These are phyloP conservation scores for Ganaspis sp. DNA, from an alignment of 1,140 invertebrate genomes.

Conservation along the genomic window DNA sequence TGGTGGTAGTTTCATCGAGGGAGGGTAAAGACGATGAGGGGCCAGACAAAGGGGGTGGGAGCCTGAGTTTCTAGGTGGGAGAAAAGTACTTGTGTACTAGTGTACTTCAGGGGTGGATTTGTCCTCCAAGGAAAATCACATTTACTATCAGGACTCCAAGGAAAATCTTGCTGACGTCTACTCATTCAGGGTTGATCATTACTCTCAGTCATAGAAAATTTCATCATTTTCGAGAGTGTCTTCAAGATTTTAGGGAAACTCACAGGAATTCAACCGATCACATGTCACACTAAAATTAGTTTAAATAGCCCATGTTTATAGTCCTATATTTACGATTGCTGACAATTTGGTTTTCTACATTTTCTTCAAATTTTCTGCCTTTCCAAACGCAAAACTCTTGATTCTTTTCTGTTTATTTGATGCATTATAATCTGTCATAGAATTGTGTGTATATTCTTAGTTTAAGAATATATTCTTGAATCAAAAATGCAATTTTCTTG, in stretches of 20 bases:
- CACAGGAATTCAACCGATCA: too few species aligned
- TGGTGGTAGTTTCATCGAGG: neutral
- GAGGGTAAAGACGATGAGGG: neutral
- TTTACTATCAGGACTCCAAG: conserved; percentile 22
- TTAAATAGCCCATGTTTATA: too few species aligned
- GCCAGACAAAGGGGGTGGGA: conserved; percentile 11
- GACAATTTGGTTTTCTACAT: too few species aligned
- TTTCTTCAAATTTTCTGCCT: too few species aligned
- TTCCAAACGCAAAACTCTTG: too few species aligned
- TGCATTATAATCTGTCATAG: too few species aligned
- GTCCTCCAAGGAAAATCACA: neutral
- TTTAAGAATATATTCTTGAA: too few species aligned
- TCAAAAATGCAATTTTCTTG: too few species aligned
- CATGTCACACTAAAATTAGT: too few species aligned
- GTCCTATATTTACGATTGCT: too few species aligned
- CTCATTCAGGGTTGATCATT: neutral
- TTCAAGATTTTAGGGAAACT: neutral
- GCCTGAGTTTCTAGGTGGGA: neutral
- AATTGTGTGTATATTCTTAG: too few species aligned
- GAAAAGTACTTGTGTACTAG: neutral
- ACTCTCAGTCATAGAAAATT: neutral
- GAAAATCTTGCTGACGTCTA: neutral
- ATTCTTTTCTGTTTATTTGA: too few species aligned
- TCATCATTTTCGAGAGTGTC: neutral
- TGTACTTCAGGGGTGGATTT: conserved; percentile 3